phyloP scores from a whole-genome alignment of 2,888 invertebrate species.

The Tipula confusa region DNA sequence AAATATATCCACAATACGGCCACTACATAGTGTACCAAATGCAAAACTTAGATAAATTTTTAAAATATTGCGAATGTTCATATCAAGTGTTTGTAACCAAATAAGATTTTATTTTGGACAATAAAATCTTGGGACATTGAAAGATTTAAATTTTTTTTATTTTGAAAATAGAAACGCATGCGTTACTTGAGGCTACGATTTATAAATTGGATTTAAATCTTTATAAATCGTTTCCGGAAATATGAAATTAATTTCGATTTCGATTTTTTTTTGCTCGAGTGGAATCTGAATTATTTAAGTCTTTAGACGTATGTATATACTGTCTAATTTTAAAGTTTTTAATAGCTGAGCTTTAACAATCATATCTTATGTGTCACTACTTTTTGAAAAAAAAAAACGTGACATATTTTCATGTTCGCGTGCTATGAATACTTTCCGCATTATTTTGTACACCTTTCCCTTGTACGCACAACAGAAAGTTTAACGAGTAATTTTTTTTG shows the following conservation, averaged over 20 bases:
- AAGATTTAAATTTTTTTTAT: too few relatives aligned
- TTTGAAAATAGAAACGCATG: background rate
- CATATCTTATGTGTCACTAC: too few relatives aligned
- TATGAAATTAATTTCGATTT: background rate
- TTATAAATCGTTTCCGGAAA: conserved; percentile 5
- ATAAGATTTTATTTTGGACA: background rate
- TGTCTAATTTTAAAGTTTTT: too few relatives aligned
- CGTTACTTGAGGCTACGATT: background rate
- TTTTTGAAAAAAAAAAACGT: too few relatives aligned
- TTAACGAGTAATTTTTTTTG: too few relatives aligned
- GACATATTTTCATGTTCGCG: too few relatives aligned
- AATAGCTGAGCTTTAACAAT: too few relatives aligned
- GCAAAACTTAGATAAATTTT: background rate
- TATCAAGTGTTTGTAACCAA: background rate
- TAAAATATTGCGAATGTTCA: background rate
- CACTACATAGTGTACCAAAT: background rate
- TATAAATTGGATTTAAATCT: background rate
- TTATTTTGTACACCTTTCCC: too few relatives aligned
- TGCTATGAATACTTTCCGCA: too few relatives aligned
- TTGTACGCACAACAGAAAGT: too few relatives aligned
- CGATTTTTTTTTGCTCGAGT: background rate
- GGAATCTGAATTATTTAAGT: background rate
- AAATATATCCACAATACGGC: background rate
- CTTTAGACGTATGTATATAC: too few relatives aligned
- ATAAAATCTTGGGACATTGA: background rate